Percentiles rank a stretch among this genome's conserved stretches.
Evolutionary conservation across 64 coral and sea anemone species (phyloP).

Genomic region (Trachythela sp.): DNA sequence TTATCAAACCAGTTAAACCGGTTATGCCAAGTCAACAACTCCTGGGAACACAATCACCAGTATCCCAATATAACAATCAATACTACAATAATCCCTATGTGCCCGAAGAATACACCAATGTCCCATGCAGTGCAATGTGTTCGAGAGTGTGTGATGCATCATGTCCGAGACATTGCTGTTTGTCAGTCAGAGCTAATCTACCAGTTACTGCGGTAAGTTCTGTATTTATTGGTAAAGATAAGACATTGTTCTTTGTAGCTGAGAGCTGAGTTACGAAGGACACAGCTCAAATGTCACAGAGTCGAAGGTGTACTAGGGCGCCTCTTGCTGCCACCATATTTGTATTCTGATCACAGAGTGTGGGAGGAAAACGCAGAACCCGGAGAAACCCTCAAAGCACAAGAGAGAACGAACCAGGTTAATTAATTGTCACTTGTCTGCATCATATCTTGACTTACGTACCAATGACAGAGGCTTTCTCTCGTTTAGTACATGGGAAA

Average conservation of each 20-base stretch:
- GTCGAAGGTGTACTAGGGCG: too few species aligned
- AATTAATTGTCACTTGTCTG: too few species aligned
- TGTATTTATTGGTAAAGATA: too few species aligned
- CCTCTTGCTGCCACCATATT: too few species aligned
- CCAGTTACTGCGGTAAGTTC: not conserved
- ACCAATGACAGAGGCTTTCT: not conserved
- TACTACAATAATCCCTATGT: slow-evolving; percentile 1
- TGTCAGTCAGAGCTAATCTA: not conserved
- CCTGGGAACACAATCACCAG: not conserved
- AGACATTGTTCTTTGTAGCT: too few species aligned
- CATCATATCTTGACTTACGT: too few species aligned
- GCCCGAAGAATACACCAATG: not conserved
- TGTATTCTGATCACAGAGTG: too few species aligned
- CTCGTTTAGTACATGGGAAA: not conserved
- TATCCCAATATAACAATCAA: not conserved
- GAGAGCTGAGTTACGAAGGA: too few species aligned
- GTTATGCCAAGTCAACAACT: not conserved
- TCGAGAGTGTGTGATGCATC: slow-evolving; percentile 20
- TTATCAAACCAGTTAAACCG: not conserved
- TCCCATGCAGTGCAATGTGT: slow-evolving; percentile 22
- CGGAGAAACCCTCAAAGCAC: too few species aligned
- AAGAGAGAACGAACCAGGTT: too few species aligned
- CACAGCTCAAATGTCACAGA: too few species aligned
- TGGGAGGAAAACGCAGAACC: too few species aligned
- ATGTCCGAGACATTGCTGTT: slow-evolving; percentile 38